Evolutionary conservation across 2,797 vertebrate genomes (phyloP).

Genomic region (Labeo calbasu): DNA sequence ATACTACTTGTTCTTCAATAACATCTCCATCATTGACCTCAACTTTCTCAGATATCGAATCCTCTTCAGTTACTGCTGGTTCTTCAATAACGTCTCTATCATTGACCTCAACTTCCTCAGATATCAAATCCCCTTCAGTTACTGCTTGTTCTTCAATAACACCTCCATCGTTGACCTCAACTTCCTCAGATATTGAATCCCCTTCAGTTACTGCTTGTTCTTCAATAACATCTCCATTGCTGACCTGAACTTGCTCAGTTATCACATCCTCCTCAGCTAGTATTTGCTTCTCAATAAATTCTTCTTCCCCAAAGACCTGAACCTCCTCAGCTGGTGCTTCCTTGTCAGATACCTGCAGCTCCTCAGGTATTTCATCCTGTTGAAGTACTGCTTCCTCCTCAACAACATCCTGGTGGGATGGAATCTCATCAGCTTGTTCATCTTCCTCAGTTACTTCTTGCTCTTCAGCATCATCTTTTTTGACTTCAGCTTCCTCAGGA

Average conservation of each 20-base stretch:
- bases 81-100: slow-evolving; percentile 27
- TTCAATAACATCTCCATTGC: slow-evolving; percentile 9
- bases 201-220: slow-evolving; percentile 3
- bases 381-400: slow-evolving; percentile 3
- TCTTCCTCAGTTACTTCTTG: not conserved
- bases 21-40: slow-evolving; percentile 4
- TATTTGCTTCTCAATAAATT: slow-evolving; percentile 17
- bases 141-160: slow-evolving; percentile 6
- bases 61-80: not conserved
- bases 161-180: slow-evolving; percentile 7
- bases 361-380: not conserved
- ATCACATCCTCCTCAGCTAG: not conserved
- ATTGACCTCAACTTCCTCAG: slow-evolving; percentile 12
- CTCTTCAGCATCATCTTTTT: not conserved
- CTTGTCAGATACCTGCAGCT: not conserved
- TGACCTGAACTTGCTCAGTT: not conserved
- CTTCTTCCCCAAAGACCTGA: slow-evolving; percentile 11
- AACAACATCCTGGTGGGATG: not conserved
- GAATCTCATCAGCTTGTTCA: slow-evolving; percentile 2
- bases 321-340: slow-evolving; percentile 7
- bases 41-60: not conserved
- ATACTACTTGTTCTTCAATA: not conserved
- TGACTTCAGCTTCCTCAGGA: not conserved
- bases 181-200: not conserved
- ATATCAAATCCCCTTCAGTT: not conserved